A percentile compares a stretch with the other conserved stretches of the same genome.
These are phyloP conservation scores for Candidula unifasciata DNA, from an alignment of 2,888 invertebrate genomes.

Conservation along the genomic window DNA sequence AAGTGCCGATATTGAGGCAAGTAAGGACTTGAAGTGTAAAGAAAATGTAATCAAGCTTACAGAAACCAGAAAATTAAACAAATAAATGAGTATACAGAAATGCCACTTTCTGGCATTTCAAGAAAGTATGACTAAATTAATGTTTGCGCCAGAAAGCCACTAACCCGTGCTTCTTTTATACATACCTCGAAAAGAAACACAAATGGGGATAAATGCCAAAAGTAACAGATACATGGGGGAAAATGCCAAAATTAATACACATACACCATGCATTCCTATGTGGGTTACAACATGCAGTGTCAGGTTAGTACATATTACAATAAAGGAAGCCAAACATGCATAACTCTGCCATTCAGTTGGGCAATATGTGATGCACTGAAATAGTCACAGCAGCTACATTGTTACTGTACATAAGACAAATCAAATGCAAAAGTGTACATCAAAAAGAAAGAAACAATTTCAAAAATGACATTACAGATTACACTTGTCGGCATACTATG, in stretches of 20 bases:
- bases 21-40: slow-evolving; percentile 38
- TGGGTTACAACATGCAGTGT: slow-evolving; percentile 1
- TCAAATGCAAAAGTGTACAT: too few species aligned
- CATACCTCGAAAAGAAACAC: neutral
- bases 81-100: slow-evolving; percentile 13
- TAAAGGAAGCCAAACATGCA: slow-evolving; percentile 40
- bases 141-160: too few species aligned
- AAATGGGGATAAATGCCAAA: too few species aligned
- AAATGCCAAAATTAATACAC: slow-evolving; percentile 17
- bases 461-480: too few species aligned
- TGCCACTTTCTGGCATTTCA: neutral
- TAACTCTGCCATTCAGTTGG: slow-evolving; percentile 21
- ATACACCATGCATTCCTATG: slow-evolving; percentile 22
- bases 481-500: too few species aligned
- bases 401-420: too few species aligned
- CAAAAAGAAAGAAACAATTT: too few species aligned
- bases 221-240: neutral
- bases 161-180: too few species aligned
- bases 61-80: neutral
- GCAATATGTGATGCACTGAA: slow-evolving; percentile 21
- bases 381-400: neutral
- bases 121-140: too few species aligned
- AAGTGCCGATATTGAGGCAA: slow-evolving; percentile 29
- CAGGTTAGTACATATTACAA: slow-evolving; percentile 13
- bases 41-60: neutral